Evolutionary conservation across 2,888 invertebrate genomes (phyloP).

Genomic region (Chaetogeoica ovagalla): DNA sequence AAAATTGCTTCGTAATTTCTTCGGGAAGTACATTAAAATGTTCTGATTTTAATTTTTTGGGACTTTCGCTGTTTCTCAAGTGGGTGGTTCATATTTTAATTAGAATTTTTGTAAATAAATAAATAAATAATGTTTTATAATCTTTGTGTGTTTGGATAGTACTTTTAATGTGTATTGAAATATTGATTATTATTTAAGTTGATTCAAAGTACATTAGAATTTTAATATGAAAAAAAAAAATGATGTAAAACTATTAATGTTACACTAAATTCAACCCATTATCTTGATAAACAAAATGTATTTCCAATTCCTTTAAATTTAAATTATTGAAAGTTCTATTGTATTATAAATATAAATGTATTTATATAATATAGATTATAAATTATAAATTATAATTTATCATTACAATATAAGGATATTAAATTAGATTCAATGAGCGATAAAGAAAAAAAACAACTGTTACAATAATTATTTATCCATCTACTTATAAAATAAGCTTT

Average conservation of each 20-base stretch:
- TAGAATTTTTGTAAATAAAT: background rate
- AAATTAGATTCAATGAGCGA: background rate
- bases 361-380: background rate
- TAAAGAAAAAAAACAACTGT: background rate
- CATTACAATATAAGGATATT: constrained; percentile 6
- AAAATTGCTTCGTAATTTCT: too few species aligned
- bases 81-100: background rate
- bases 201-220: background rate
- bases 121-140: background rate
- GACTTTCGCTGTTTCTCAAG: too few species aligned
- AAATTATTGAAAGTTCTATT: background rate
- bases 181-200: background rate
- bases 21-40: too few species aligned
- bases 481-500: background rate
- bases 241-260: too few species aligned
- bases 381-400: background rate
- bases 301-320: background rate
- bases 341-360: background rate
- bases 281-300: background rate
- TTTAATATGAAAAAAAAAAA: background rate
- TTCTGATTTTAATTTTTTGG: too few species aligned
- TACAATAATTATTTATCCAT: background rate
- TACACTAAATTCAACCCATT: too few species aligned
- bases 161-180: background rate
- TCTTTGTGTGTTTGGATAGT: background rate